Evolutionary conservation across 2,113 vertebrate genomes (phyloP).

Genomic region (Melospiza georgiana): DNA sequence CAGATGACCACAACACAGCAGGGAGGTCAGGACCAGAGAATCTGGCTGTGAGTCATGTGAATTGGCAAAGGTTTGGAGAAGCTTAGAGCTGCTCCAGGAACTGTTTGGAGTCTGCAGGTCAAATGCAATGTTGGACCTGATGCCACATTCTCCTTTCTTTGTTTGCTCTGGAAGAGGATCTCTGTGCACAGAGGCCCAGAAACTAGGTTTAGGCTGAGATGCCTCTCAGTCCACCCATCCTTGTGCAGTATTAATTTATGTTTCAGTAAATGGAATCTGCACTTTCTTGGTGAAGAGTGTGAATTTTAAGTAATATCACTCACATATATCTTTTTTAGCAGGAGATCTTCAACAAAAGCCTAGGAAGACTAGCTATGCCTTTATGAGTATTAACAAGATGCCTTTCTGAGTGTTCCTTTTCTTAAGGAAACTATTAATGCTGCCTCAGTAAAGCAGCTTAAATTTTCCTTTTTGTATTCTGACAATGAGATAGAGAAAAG

Average conservation of each 20-base stretch:
- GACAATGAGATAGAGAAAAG: not conserved
- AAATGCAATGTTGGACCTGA: not conserved
- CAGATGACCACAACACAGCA: not conserved
- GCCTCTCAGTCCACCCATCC: not conserved
- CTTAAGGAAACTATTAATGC: not conserved
- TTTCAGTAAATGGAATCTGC: not conserved
- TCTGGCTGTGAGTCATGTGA: not conserved
- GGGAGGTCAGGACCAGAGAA: not conserved
- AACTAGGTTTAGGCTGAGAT: not conserved
- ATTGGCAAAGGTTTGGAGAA: not conserved
- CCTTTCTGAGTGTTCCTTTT: not conserved
- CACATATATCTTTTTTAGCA: not conserved
- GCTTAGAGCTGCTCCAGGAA: not conserved
- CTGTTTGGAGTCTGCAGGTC: not conserved
- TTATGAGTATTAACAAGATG: not conserved
- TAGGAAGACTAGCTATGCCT: not conserved
- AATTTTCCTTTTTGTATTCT: not conserved
- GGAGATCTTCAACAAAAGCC: not conserved
- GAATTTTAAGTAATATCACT: not conserved
- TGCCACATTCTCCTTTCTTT: not conserved
- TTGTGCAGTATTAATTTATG: not conserved
- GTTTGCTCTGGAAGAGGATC: not conserved
- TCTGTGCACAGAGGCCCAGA: not conserved
- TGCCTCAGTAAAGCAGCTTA: not conserved
- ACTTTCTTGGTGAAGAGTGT: not conserved